Conservation (phyloP, 2,113 vertebrate species). For the Zeus faber region DNA sequence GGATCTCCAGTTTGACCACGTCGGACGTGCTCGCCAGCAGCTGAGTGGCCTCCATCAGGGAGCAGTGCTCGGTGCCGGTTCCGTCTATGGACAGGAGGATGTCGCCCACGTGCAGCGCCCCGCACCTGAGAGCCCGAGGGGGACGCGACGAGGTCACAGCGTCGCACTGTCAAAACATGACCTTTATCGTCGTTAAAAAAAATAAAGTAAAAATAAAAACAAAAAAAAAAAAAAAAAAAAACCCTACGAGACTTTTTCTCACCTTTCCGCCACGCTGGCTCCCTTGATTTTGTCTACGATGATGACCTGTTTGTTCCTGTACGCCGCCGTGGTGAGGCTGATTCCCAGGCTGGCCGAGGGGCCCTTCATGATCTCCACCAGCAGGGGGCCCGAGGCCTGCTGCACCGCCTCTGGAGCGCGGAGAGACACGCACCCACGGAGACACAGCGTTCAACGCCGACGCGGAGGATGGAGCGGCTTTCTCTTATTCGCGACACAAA, state of each 20-base stretch:
- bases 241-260: too few species aligned
- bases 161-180: too few species aligned
- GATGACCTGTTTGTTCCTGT: constrained; percentile 89
- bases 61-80: constrained; percentile 91
- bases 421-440: constrained; percentile 24
- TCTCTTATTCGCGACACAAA: too few species aligned
- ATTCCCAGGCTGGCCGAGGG: constrained; percentile 85
- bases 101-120: constrained; percentile 85
- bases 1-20: constrained; percentile 86
- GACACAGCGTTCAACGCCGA: constrained; percentile 25
- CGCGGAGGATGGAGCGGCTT: too few species aligned
- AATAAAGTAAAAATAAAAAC: constrained; percentile 1
- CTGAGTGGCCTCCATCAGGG: constrained; percentile 90
- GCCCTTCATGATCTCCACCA: constrained; percentile 90
- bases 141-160: too few species aligned
- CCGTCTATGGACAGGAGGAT: constrained; percentile 93
- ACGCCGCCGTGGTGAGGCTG: constrained; percentile 78
- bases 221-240: neutral
- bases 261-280: constrained; percentile 95
- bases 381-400: constrained; percentile 85
- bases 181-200: neutral
- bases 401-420: constrained; percentile 84
- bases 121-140: constrained; percentile 75
- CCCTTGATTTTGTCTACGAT: constrained; percentile 93
- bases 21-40: constrained; percentile 85